Conservation (phyloP, 2,888 invertebrate species). For the Octodonta nipae region DNA sequence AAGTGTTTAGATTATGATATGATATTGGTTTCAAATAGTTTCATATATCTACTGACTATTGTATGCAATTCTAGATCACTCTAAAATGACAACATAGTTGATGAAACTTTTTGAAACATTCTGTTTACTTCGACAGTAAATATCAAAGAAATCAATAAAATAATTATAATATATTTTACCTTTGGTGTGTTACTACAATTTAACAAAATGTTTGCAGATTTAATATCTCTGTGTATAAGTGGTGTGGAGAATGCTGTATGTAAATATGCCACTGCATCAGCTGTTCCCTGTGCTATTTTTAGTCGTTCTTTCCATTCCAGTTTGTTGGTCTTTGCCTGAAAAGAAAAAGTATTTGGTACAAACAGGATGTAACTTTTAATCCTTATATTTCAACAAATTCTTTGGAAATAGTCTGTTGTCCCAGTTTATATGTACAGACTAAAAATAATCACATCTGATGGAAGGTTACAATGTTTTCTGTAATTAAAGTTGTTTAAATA, state of each 20-base stretch:
- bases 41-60: constrained; percentile 2
- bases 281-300: constrained; percentile 50
- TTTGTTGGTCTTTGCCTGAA: constrained; percentile 14
- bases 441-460: too few relatives aligned
- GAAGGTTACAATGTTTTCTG: too few relatives aligned
- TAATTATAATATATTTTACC: constrained; percentile 19
- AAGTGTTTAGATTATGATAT: too few relatives aligned
- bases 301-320: constrained; percentile 46
- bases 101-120: too few relatives aligned
- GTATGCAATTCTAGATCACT: too few relatives aligned
- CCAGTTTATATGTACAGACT: too few relatives aligned
- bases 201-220: constrained; percentile 65
- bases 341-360: constrained; percentile 1
- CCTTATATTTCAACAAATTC: too few relatives aligned
- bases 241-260: constrained; percentile 49
- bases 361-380: not conserved
- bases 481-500: too few relatives aligned
- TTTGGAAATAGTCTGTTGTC: too few relatives aligned
- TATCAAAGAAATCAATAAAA: too few relatives aligned
- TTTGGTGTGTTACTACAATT: constrained; percentile 53
- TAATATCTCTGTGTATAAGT: constrained; percentile 65
- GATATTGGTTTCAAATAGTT: constrained; percentile 1
- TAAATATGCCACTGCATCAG: constrained; percentile 54
- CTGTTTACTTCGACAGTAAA: too few relatives aligned
- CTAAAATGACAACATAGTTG: too few relatives aligned